Evolutionary conservation across 1,140 invertebrate species (phyloP).

Genomic region (Brachionus manjavacas): DNA sequence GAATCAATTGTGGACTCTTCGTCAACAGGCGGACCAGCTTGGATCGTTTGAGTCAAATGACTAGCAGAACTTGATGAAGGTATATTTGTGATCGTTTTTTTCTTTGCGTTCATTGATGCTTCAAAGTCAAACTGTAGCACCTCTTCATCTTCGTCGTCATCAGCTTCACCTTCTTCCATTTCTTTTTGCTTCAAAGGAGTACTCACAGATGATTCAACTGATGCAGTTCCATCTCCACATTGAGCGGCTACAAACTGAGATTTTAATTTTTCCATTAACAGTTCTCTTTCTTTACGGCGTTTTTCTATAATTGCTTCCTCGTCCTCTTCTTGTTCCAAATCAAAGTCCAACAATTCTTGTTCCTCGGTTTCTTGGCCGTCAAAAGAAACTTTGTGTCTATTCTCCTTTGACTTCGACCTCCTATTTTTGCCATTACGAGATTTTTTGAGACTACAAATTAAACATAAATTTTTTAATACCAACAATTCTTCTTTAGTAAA

Average conservation of each 20-base stretch:
- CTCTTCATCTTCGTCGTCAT: slow-evolving; percentile 38
- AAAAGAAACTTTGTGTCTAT: background rate
- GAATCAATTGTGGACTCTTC: slow-evolving; percentile 36
- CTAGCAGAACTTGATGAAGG: background rate
- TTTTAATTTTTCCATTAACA: slow-evolving; percentile 59
- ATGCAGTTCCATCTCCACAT: background rate
- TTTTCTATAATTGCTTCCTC: slow-evolving; percentile 87
- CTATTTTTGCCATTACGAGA: background rate
- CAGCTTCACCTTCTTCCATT: slow-evolving; percentile 25
- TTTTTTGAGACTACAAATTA: background rate
- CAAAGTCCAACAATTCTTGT: background rate
- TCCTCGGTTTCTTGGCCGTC: background rate
- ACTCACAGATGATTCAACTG: background rate
- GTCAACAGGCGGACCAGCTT: background rate
- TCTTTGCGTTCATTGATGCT: slow-evolving; percentile 21
- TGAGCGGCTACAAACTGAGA: background rate
- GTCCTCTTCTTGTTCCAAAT: slow-evolving; percentile 71
- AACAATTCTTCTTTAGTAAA: background rate
- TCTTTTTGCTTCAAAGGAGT: background rate
- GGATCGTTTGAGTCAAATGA: background rate
- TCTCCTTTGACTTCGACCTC: background rate
- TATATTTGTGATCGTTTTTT: background rate
- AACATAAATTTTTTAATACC: background rate
- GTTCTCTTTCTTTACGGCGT: slow-evolving; percentile 79
- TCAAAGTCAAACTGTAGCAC: slow-evolving; percentile 41